Percentiles rank a stretch among this genome's conserved stretches.
These are phyloP conservation scores for Nerophis lumbriciformis DNA, from an alignment of 2,113 vertebrate genomes.

Conservation along the genomic window DNA sequence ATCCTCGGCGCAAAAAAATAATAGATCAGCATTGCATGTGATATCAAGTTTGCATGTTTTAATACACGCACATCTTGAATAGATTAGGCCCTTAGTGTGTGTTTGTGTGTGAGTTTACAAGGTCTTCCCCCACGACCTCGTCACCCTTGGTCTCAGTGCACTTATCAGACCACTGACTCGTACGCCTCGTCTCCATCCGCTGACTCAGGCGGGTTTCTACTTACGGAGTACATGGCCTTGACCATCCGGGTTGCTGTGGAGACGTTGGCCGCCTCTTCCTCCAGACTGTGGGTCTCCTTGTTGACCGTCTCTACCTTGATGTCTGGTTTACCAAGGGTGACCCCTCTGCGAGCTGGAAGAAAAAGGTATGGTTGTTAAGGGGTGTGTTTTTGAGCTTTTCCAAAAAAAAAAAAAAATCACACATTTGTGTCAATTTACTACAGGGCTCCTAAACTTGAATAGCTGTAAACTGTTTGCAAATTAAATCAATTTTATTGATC, in stretches of 20 bases:
- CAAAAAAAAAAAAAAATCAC: too few species aligned
- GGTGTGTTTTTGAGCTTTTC: too few species aligned
- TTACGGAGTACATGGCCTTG: conserved; percentile 94
- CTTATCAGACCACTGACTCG: conserved; percentile 45
- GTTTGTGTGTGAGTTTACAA: background rate
- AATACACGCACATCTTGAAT: too few species aligned
- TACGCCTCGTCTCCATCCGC: conserved; percentile 35
- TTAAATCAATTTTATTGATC: too few species aligned
- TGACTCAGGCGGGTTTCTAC: conserved; percentile 67
- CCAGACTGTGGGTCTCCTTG: conserved; percentile 86
- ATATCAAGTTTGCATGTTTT: too few species aligned
- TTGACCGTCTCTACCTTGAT: conserved; percentile 97
- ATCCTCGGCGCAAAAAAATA: too few species aligned
- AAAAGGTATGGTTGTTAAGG: too few species aligned
- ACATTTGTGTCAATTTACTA: too few species aligned
- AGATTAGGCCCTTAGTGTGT: too few species aligned
- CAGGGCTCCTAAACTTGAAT: too few species aligned
- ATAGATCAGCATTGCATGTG: too few species aligned
- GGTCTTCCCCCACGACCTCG: conserved; percentile 4
- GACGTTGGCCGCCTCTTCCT: conserved; percentile 84
- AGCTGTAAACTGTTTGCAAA: too few species aligned
- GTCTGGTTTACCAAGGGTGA: conserved; percentile 88
- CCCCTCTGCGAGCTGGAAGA: conserved; percentile 84
- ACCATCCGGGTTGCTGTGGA: conserved; percentile 91
- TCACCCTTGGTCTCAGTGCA: conserved; percentile 28